Conservation (phyloP, 2,113 vertebrate species). For the Poeciliopsis retropinna region DNA sequence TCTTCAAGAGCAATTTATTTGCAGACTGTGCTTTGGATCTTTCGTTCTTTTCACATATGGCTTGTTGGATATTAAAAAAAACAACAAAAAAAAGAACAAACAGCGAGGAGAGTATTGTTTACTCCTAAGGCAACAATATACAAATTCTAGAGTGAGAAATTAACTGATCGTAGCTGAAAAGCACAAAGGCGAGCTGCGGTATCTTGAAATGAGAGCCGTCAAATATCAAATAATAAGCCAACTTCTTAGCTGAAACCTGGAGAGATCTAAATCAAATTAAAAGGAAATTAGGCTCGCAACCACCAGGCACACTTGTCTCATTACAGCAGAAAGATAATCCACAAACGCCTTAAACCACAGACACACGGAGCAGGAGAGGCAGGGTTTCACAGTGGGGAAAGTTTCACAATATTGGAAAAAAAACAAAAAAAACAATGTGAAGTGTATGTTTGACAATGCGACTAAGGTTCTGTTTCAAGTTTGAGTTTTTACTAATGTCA, state of each 20-base stretch:
- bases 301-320: conserved; percentile 75
- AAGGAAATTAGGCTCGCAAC: conserved; percentile 76
- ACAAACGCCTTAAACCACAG: conserved; percentile 73
- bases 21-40: conserved; percentile 68
- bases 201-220: conserved; percentile 72
- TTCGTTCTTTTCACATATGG: conserved; percentile 72
- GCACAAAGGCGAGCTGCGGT: conserved; percentile 67
- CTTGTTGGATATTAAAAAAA: conserved; percentile 64
- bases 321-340: conserved; percentile 75
- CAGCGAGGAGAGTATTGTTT: conserved; percentile 68
- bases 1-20: conserved; percentile 62
- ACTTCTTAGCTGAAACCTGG: conserved; percentile 71
- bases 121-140: conserved; percentile 80
- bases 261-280: conserved; percentile 78
- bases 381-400: conserved; percentile 58
- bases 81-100: conserved; percentile 49
- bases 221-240: conserved; percentile 74
- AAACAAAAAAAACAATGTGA: conserved; percentile 24
- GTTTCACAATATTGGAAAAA: conserved; percentile 64
- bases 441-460: conserved; percentile 54
- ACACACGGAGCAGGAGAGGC: conserved; percentile 41
- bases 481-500: conserved; percentile 66
- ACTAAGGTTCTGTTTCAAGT: conserved; percentile 56
- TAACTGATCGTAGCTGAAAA: conserved; percentile 64
- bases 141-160: conserved; percentile 62